These are phyloP conservation scores for Nixonia krombeini DNA, from an alignment of 1,140 invertebrate genomes.

Conservation along the genomic window DNA sequence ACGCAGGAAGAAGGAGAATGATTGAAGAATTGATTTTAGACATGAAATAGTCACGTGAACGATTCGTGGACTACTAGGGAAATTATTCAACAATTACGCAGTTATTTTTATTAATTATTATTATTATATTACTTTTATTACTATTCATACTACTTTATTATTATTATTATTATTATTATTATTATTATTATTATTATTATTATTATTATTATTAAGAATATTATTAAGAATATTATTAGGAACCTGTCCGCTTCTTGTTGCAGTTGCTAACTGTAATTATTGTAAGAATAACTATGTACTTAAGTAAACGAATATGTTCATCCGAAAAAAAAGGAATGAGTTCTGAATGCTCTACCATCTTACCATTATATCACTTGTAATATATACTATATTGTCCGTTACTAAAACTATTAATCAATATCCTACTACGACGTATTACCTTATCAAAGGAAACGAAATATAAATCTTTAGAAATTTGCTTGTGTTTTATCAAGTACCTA, in stretches of 20 bases:
- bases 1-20: slow-evolving; percentile 8
- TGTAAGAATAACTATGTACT: slow-evolving; percentile 47
- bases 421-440: slow-evolving; percentile 56
- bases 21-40: slow-evolving; percentile 35
- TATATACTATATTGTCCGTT: slow-evolving; percentile 66
- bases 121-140: slow-evolving; percentile 31
- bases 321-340: slow-evolving; percentile 9
- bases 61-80: slow-evolving; percentile 45
- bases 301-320: slow-evolving; percentile 25
- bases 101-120: slow-evolving; percentile 46
- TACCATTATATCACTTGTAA: slow-evolving; percentile 62
- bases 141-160: slow-evolving; percentile 33
- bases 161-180: slow-evolving; percentile 57
- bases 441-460: slow-evolving; percentile 55
- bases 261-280: slow-evolving; percentile 47
- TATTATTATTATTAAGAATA: slow-evolving; percentile 59
- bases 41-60: slow-evolving; percentile 54
- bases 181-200: slow-evolving; percentile 55
- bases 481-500: too few relatives aligned
- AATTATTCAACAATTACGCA: slow-evolving; percentile 43
- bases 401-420: slow-evolving; percentile 64
- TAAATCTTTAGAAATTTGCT: slow-evolving; percentile 57
- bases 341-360: slow-evolving; percentile 45
- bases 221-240: slow-evolving; percentile 59
- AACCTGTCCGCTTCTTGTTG: slow-evolving; percentile 37